These are phyloP conservation scores for Tethya wilhelma DNA, from an alignment of 37 sponge, comb jelly and placozoan genomes.

Conservation along the genomic window DNA sequence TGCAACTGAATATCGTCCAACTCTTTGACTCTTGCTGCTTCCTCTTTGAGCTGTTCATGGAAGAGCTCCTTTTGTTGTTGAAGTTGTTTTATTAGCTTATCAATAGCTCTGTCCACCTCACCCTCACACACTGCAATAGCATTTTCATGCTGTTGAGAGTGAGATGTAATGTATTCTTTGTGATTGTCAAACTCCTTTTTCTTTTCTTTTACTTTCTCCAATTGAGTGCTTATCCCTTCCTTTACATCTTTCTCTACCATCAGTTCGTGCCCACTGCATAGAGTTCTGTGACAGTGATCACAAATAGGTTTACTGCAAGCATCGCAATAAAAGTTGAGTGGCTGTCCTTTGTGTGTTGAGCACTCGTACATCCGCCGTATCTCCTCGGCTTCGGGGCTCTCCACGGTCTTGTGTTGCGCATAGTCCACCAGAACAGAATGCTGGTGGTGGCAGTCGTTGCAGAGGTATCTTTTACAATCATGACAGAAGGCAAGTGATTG, in stretches of 20 bases:
- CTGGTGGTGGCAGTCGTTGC: background rate
- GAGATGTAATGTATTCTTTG: background rate
- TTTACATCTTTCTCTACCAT: background rate
- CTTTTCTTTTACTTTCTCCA: background rate
- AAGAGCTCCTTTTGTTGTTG: background rate
- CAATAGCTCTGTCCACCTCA: background rate
- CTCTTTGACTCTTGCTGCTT: too few species aligned
- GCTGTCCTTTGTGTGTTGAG: background rate
- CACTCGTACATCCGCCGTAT: background rate
- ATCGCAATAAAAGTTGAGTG: background rate
- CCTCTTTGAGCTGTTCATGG: background rate
- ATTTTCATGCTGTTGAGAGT: background rate
- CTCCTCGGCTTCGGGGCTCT: background rate
- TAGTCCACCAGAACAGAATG: background rate
- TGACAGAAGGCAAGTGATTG: slow-evolving; percentile 1
- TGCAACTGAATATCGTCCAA: background rate
- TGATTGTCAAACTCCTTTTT: background rate
- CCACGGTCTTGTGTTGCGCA: background rate
- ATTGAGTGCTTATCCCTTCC: background rate
- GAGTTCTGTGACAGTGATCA: background rate
- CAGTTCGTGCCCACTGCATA: background rate
- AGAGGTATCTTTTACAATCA: background rate
- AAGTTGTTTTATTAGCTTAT: background rate
- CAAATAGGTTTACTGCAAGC: slow-evolving; percentile 4
- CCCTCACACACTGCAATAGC: background rate